Conservation (phyloP, 2,888 invertebrate genomes). For the Crioceris asparagi region DNA sequence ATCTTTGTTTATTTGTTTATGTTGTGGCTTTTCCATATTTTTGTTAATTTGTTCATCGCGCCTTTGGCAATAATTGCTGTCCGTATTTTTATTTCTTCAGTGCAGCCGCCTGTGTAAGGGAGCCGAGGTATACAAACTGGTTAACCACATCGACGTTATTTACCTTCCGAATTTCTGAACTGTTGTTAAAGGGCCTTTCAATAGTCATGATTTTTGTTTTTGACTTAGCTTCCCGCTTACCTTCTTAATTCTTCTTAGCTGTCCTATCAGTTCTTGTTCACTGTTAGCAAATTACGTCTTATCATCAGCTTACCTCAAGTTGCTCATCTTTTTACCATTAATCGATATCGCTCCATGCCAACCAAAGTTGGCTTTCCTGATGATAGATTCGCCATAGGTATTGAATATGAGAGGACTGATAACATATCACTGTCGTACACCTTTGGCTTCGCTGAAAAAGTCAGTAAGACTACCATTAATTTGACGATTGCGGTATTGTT, state of each 20-base stretch:
- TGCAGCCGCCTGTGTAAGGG: background rate
- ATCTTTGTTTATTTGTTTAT: background rate
- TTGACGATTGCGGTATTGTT: background rate
- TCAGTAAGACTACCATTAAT: background rate
- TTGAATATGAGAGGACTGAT: background rate
- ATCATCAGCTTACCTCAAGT: background rate
- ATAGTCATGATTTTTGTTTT: background rate
- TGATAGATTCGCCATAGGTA: background rate
- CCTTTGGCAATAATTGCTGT: background rate
- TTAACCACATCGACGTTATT: background rate
- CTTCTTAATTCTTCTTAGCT: too few relatives aligned
- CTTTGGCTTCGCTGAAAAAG: background rate
- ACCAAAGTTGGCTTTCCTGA: background rate
- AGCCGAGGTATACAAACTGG: background rate
- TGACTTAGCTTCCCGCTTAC: background rate
- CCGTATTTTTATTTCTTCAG: background rate
- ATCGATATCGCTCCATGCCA: background rate
- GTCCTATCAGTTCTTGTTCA: background rate
- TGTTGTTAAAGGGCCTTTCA: too few relatives aligned
- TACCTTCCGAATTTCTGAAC: background rate
- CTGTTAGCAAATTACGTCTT: background rate
- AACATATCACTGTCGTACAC: background rate
- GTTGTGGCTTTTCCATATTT: background rate
- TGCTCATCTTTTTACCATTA: background rate
- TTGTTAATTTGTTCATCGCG: background rate